Percentiles rank a stretch among this genome's conserved stretches.
Conservation (phyloP, 2,113 vertebrate genomes). For the Clarias batrachus region DNA sequence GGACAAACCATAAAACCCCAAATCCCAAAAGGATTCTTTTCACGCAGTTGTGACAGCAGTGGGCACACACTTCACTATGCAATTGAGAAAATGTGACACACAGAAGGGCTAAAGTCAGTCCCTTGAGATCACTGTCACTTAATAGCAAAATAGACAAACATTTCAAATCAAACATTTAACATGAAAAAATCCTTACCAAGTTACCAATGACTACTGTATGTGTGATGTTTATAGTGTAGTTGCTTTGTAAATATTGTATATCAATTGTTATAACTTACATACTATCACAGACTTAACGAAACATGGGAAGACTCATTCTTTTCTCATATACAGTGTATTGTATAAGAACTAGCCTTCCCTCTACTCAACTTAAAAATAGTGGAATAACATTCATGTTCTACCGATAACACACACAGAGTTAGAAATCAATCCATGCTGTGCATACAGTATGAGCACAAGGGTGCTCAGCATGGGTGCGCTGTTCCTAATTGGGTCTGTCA, state of each 20-base stretch:
- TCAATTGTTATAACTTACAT: not conserved
- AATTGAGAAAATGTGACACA: not conserved
- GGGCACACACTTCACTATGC: not conserved
- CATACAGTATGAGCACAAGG: not conserved
- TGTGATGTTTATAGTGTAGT: not conserved
- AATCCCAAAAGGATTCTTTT: not conserved
- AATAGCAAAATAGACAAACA: not conserved
- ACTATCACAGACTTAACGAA: not conserved
- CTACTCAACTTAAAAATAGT: too few relatives aligned
- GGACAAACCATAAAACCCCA: not conserved
- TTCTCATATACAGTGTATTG: not conserved
- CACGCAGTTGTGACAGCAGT: not conserved
- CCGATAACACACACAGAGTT: constrained; percentile 5
- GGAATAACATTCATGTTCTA: not conserved
- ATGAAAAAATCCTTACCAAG: not conserved
- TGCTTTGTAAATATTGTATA: not conserved
- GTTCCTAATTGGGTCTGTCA: constrained; percentile 25
- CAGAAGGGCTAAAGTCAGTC: not conserved
- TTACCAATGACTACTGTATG: not conserved
- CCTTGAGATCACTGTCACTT: not conserved
- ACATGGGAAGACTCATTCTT: not conserved
- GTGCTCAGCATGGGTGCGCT: not conserved
- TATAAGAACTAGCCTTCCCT: not conserved
- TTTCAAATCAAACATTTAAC: not conserved
- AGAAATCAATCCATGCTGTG: not conserved